Evolutionary conservation across 35 echinoderm and acorn worm genomes (phyloP).

Genomic region (Eucidaris tribuloides): DNA sequence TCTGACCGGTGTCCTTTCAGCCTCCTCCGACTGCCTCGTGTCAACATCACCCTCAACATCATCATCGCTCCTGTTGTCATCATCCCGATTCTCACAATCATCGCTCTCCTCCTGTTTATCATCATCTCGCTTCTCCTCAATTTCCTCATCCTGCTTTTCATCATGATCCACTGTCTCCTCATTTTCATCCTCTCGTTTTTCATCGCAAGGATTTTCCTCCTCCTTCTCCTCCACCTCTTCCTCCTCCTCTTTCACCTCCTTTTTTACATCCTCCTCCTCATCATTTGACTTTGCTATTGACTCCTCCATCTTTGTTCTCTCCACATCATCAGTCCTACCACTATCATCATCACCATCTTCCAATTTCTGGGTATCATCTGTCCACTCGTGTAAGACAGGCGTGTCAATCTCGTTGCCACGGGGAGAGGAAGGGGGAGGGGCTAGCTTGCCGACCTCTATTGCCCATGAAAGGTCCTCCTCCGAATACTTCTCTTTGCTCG

Average conservation of each 20-base stretch:
- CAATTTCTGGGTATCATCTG: no score
- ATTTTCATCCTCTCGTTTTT: conserved; percentile 2
- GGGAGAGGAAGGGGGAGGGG: background rate
- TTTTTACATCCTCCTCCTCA: background rate
- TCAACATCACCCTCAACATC: background rate
- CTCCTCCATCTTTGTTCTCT: no score
- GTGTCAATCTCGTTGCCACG: no score
- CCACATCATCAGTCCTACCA: no score
- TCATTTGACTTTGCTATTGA: background rate
- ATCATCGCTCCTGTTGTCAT: background rate
- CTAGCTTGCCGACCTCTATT: conserved; percentile 30
- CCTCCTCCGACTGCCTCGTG: background rate
- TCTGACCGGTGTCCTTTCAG: background rate
- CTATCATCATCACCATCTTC: no score
- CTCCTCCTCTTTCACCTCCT: background rate
- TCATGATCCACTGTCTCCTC: background rate
- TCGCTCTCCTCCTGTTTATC: background rate
- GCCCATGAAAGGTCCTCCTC: conserved; percentile 75
- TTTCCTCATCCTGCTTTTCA: background rate
- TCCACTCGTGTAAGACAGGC: no score
- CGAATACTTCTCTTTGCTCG: conserved; percentile 37
- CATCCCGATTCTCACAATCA: background rate
- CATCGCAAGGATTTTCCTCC: background rate
- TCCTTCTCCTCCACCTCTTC: background rate
- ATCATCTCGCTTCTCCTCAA: background rate